phyloP scores from a whole-genome alignment of 2,113 vertebrate species.

The Glaucomys volans region DNA sequence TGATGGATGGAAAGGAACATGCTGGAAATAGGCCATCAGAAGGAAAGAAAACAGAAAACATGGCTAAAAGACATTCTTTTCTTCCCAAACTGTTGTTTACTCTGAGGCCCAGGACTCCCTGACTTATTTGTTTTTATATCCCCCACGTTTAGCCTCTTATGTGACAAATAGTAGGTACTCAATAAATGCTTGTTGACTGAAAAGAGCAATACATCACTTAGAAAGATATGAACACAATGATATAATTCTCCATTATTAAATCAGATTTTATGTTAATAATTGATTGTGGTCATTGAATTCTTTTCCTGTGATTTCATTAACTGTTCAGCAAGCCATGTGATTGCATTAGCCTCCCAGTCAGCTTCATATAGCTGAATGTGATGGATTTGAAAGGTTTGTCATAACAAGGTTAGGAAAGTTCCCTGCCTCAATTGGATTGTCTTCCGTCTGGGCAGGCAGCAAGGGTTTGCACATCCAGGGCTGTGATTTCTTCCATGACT shows the following conservation, averaged over 20 bases:
- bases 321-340: background rate
- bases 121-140: background rate
- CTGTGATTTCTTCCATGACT: background rate
- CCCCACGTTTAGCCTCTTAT: background rate
- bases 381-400: background rate
- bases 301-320: conserved; percentile 43
- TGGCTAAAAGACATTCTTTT: background rate
- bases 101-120: background rate
- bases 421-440: fast-evolving
- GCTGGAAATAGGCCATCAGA: background rate
- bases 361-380: background rate
- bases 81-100: background rate
- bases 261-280: conserved; percentile 50
- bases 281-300: conserved; percentile 11
- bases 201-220: background rate
- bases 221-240: background rate
- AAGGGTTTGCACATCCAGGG: background rate
- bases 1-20: background rate
- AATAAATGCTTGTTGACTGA: background rate
- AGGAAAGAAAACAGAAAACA: background rate
- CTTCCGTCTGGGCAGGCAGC: background rate
- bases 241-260: conserved; percentile 25
- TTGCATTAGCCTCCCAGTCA: background rate
- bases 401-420: background rate
- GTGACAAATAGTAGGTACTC: background rate